Conservation (phyloP, 1,140 invertebrate genomes). For the Danaus plexippus region DNA sequence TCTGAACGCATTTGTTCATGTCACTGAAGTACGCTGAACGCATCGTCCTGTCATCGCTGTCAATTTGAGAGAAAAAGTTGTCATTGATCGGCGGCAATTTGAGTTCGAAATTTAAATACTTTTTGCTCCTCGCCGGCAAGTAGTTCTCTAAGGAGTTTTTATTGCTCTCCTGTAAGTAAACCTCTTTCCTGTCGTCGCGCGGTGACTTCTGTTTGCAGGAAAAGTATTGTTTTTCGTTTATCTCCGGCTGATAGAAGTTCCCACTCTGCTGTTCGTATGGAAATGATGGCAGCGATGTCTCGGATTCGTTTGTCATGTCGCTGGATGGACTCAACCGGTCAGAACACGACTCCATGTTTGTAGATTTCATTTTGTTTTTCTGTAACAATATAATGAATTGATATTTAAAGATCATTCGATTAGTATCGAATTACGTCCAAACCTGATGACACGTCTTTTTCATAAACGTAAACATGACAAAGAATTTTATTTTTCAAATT, state of each 20-base stretch:
- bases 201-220: constrained; percentile 54
- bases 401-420: too few species aligned
- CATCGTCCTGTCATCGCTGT: constrained; percentile 42
- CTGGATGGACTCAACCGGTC: constrained; percentile 58
- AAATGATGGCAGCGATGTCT: constrained; percentile 57
- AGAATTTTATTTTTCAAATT: too few species aligned
- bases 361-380: constrained; percentile 54
- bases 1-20: constrained; percentile 43
- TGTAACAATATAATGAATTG: neutral
- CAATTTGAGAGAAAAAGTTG: constrained; percentile 52
- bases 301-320: constrained; percentile 56
- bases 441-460: too few species aligned
- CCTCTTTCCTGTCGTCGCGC: constrained; percentile 43
- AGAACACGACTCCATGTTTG: constrained; percentile 55
- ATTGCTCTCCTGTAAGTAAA: constrained; percentile 50
- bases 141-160: constrained; percentile 55
- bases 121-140: constrained; percentile 48
- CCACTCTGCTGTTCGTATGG: constrained; percentile 50
- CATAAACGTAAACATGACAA: too few species aligned
- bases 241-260: constrained; percentile 44
- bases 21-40: constrained; percentile 45
- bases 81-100: constrained; percentile 54
- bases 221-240: constrained; percentile 51
- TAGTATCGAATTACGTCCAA: too few species aligned
- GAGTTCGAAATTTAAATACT: constrained; percentile 61